Conservation (phyloP, 2,113 vertebrate genomes). For the Indicator indicator region DNA sequence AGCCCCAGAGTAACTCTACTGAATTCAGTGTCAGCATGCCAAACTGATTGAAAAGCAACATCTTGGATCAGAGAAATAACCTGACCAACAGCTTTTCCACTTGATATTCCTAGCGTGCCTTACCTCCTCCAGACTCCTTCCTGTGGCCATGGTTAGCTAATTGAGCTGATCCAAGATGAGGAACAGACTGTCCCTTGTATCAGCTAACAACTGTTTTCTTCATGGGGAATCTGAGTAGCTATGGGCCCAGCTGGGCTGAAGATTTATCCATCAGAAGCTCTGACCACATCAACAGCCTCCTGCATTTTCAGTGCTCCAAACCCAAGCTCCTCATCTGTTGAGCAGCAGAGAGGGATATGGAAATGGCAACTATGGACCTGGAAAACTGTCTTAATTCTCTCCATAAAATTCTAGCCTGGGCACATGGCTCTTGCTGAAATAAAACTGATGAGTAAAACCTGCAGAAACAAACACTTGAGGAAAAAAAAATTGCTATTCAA, state of each 20-base stretch:
- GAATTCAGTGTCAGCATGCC: not conserved
- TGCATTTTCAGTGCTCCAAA: not conserved
- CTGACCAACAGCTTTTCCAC: fast-evolving
- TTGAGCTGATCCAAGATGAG: not conserved
- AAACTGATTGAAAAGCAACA: not conserved
- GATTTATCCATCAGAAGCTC: not conserved
- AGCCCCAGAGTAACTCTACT: not conserved
- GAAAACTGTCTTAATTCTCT: not conserved
- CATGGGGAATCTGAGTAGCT: not conserved
- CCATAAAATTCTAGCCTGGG: not conserved
- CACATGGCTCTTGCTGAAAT: not conserved
- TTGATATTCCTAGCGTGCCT: not conserved
- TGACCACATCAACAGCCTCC: not conserved
- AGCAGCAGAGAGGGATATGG: not conserved
- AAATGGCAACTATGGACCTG: not conserved
- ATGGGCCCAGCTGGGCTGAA: not conserved
- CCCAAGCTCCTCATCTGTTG: not conserved
- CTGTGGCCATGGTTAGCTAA: not conserved
- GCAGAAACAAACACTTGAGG: slow-evolving; percentile 10
- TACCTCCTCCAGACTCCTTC: not conserved
- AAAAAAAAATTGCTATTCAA: not conserved
- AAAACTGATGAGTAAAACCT: slow-evolving; percentile 2
- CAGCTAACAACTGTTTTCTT: not conserved
- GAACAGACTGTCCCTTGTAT: not conserved
- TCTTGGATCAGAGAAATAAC: not conserved